phyloP scores from a whole-genome alignment of 1,140 invertebrate genomes.

The Limonius californicus region DNA sequence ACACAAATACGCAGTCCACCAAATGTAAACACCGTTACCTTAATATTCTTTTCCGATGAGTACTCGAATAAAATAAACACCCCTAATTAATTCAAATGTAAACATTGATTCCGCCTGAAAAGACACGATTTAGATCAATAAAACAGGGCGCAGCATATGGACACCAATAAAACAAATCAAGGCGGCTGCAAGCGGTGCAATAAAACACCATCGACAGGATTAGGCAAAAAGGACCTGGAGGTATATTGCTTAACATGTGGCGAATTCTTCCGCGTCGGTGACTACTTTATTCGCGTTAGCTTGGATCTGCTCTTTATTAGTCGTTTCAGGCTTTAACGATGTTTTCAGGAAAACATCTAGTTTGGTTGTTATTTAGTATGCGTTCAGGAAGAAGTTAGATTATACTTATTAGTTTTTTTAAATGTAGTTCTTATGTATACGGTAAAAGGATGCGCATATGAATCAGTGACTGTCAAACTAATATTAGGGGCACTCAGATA shows the following conservation, averaged over 20 bases:
- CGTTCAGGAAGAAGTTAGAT: too few relatives aligned
- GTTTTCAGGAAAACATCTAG: too few relatives aligned
- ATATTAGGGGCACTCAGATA: too few relatives aligned
- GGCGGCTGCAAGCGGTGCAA: slow-evolving; percentile 29
- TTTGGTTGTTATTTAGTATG: too few relatives aligned
- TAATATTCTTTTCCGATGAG: not conserved
- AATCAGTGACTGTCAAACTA: too few relatives aligned
- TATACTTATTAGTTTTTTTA: too few relatives aligned
- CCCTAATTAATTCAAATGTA: slow-evolving; percentile 32
- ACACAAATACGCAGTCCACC: not conserved
- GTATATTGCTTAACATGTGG: slow-evolving; percentile 30
- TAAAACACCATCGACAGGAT: slow-evolving; percentile 36
- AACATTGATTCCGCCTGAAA: slow-evolving; percentile 29
- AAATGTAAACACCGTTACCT: not conserved
- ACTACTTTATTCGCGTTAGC: slow-evolving; percentile 21
- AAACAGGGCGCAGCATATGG: slow-evolving; percentile 30
- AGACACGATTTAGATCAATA: slow-evolving; percentile 22
- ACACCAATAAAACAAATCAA: slow-evolving; percentile 35
- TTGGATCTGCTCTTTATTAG: too few relatives aligned
- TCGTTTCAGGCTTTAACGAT: too few relatives aligned
- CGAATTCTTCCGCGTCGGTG: slow-evolving; percentile 32
- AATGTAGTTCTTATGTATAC: too few relatives aligned
- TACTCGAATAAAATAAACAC: slow-evolving; percentile 20
- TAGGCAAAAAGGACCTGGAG: slow-evolving; percentile 22
- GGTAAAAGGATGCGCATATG: too few relatives aligned